Evolutionary conservation across 2,113 vertebrate species (phyloP).

Genomic region (Pollimyrus isidori): DNA sequence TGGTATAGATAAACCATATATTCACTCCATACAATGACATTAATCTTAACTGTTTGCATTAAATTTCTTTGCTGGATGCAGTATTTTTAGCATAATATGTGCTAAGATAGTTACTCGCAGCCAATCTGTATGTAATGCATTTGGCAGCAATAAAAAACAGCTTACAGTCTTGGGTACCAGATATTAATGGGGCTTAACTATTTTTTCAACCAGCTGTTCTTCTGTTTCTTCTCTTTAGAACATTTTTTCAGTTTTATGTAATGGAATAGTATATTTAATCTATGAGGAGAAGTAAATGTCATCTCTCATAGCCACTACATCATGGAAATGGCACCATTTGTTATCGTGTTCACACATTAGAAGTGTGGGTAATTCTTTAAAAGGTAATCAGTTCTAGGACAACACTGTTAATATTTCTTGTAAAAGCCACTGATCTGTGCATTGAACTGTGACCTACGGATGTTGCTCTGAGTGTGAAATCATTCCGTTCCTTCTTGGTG

Average conservation of each 20-base stretch:
- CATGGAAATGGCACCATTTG: background rate
- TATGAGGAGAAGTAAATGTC: background rate
- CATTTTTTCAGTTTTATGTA: background rate
- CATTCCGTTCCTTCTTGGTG: slow-evolving; percentile 23
- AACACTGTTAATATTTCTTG: slow-evolving; percentile 15
- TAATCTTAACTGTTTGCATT: slow-evolving; percentile 15
- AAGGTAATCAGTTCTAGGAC: background rate
- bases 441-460: slow-evolving; percentile 5
- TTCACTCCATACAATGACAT: slow-evolving; percentile 15
- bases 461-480: slow-evolving; percentile 13
- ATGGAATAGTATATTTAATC: background rate
- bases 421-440: slow-evolving; percentile 7
- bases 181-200: slow-evolving; percentile 11
- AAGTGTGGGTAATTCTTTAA: background rate
- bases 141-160: slow-evolving; percentile 14
- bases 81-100: slow-evolving; percentile 2
- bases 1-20: slow-evolving; percentile 9
- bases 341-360: background rate
- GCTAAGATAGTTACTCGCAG: slow-evolving; percentile 12
- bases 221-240: background rate
- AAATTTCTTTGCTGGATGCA: background rate
- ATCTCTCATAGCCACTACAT: background rate
- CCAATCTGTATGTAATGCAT: slow-evolving; percentile 21
- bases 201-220: slow-evolving; percentile 4
- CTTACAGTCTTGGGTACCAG: slow-evolving; percentile 2